Evolutionary conservation across 2,888 invertebrate genomes (phyloP).

Genomic region (Thera obeliscata): DNA sequence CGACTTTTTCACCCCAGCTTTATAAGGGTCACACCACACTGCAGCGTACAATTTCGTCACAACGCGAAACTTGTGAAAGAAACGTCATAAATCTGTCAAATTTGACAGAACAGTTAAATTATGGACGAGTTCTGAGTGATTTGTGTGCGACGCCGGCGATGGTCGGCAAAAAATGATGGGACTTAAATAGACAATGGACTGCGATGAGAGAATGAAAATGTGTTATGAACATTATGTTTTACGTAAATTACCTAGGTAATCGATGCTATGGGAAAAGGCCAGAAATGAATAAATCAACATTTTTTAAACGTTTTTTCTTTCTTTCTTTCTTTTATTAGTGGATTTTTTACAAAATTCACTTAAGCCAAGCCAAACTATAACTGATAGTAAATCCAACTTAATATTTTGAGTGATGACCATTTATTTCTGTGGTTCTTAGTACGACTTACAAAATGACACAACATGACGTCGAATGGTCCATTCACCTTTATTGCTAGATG

Average conservation of each 20-base stretch:
- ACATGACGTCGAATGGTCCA: too few relatives aligned
- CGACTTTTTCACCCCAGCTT: constrained; percentile 26
- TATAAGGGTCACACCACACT: constrained; percentile 38
- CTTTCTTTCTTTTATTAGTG: too few relatives aligned
- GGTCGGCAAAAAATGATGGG: constrained; percentile 47
- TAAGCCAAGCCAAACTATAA: too few relatives aligned
- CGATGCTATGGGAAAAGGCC: neutral
- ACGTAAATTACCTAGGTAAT: constrained; percentile 1
- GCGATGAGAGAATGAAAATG: constrained; percentile 29
- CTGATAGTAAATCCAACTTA: too few relatives aligned
- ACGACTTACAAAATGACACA: too few relatives aligned
- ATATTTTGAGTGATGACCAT: too few relatives aligned
- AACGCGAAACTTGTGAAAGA: constrained; percentile 65
- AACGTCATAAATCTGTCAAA: constrained; percentile 76
- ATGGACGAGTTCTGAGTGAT: constrained; percentile 73
- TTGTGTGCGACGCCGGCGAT: constrained; percentile 58
- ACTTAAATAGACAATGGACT: constrained; percentile 41
- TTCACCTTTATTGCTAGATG: too few relatives aligned
- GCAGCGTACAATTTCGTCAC: constrained; percentile 51
- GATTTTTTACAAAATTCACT: too few relatives aligned
- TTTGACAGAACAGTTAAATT: constrained; percentile 68
- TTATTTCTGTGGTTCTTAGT: too few relatives aligned
- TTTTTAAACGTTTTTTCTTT: too few relatives aligned
- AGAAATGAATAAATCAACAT: neutral
- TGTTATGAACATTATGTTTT: constrained; percentile 26